A percentile compares a stretch with the other conserved stretches of the same genome.
Evolutionary conservation across 2,797 vertebrate genomes (phyloP).

Genomic region (Gallirallus australis): DNA sequence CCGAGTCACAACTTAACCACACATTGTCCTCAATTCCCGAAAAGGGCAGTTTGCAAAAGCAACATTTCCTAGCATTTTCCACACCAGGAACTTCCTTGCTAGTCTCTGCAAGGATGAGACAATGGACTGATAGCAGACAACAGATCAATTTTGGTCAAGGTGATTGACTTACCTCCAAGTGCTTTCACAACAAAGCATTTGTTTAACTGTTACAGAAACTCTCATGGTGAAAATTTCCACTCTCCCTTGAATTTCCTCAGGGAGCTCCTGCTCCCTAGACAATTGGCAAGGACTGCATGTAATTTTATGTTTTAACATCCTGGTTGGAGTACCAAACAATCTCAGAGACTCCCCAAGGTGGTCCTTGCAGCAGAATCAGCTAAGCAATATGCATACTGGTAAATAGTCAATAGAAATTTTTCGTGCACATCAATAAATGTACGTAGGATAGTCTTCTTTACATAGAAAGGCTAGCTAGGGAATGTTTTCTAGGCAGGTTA

Average conservation of each 20-base stretch:
- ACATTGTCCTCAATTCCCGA: too few species aligned
- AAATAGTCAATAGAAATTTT: background rate
- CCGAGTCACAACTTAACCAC: too few species aligned
- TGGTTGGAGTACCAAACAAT: background rate
- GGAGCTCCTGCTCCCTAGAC: background rate
- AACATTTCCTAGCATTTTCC: too few species aligned
- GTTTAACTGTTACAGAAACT: background rate
- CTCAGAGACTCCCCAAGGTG: background rate
- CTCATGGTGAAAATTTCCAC: background rate
- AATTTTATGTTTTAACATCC: background rate
- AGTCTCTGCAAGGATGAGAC: background rate
- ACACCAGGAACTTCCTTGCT: background rate
- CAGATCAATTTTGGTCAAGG: background rate
- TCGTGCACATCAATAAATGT: background rate
- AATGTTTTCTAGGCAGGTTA: background rate
- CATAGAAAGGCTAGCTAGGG: background rate
- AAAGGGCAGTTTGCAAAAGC: too few species aligned
- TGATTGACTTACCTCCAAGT: background rate
- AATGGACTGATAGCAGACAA: background rate
- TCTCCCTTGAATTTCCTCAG: background rate
- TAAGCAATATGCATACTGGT: too few species aligned
- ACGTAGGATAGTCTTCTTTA: background rate
- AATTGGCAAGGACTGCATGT: background rate
- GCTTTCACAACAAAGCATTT: background rate
- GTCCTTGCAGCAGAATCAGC: background rate